Evolutionary conservation across 2,113 vertebrate genomes (phyloP), one percentile per base, ranked within the genome.

Genomic region (Pteruthius melanotis): DNA sequence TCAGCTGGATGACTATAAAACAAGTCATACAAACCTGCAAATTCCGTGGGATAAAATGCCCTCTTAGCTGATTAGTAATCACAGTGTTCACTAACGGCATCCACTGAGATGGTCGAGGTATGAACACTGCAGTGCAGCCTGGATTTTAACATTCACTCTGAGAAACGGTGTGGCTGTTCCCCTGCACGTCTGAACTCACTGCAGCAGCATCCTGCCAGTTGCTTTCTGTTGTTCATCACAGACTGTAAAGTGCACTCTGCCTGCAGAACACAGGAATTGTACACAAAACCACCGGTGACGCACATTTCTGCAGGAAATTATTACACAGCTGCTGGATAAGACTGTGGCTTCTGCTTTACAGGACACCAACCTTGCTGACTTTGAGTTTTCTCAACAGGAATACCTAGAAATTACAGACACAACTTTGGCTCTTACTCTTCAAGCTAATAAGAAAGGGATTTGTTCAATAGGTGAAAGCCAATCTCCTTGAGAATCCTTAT

Each of bases 401-500:
- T 33, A 83, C 26, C 40, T 69, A 44, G 76, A 82, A 89, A 31
- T 68, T 66, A 81, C 3, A 86, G 79, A 68, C 19, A 56, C 59
- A 86, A 33, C 64, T 96, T 80, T 90, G 60, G 16, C 44, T 92
- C 37, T 93, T 78, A 44, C 44, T 77, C 40, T 78, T 92, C 52
- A 45, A 84, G 64, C 18, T 77, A 81, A 68, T 89, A 92, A 57
- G 85, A 78, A 78, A 75, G 44, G 56, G 65, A 68, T 70, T 77
- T 93, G 47, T 86, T 88, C 85, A 81, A 75, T 33, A 84, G 83
- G 64, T 78, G 90, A 88, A 80, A 89, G 79, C 37, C 80, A 70
- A 66, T 93, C 85, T 93, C 83, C 93, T 93, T 94, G 69, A 87
- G 88, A 95, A 87, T 89, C 72, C 33, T 64, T 68, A 75, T 90